Evolutionary conservation across 2,888 invertebrate species (phyloP), one percentile per base, ranked within the genome.

Genomic region (Pimpla rufipes): DNA sequence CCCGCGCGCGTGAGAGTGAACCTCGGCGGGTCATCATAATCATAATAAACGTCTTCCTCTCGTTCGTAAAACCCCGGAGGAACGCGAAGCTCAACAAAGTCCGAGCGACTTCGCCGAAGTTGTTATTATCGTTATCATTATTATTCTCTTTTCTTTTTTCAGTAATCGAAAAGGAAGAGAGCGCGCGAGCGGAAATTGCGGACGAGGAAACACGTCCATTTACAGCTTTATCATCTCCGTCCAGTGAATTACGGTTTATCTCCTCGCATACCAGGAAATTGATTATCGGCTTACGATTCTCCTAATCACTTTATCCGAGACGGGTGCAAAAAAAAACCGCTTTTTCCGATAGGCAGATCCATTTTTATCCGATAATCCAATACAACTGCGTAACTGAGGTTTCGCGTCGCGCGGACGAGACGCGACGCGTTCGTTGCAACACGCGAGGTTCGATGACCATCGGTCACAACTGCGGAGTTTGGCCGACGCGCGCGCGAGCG

Each of bases 1-100:
- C 90, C 90, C 89, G 88, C 88, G 88, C 76, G 79, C 73, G 83
- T 80, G 83, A 81, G 80, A 84, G 73, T 77, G 68, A 84, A 84
- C 83, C 87, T 59, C 68, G 52, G 50, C 89, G 88, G 91, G 90
- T 91, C 91, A 88, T 89, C 88, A 87, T 86, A 40, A 79, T 82
- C n/a, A 82, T 70, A 52, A 77, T 66, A 45, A 52, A 75, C 7
- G 40, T 80, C 74, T 57, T 52, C 29, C 50, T 74, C 62, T 55
- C 18, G 62, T 42, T 68, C 29, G 29, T 45, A 67, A 74, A 62
- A 78, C 64, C 18, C 37, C 62, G 37, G 37, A 55, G n/a, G 11
- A 42, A 29, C 42, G 68, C 21, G 37, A 52, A 59, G 35, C 37
- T 45, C 16, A 45, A 35, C 59, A 45, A 67, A 78, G 47, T 57